Base-by-base conservation (phyloP, 2,797 vertebrate species). In the Lateolabrax maculatus region DNA sequence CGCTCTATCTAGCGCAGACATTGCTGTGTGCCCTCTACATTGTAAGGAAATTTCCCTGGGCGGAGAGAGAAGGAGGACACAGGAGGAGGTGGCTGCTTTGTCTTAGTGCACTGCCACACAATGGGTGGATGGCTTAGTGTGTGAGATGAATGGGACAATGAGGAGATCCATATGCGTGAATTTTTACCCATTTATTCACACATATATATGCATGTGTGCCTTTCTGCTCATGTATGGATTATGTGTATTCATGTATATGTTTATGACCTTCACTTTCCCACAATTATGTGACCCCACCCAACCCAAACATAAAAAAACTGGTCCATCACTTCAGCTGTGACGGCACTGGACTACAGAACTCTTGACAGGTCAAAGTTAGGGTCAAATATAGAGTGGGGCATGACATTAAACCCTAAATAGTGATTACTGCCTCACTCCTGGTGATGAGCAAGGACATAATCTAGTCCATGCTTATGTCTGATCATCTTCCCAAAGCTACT, bases 401-500 rank as follows among this genome's bases (percentile, higher is more conserved):
- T 57, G 43, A 71, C 69, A 85, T 84, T 79, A 79, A 88, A 85
- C 49, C 65, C 58, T 80, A 78, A 86, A 88, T 84, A 84, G 80
- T 86, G 87, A 92, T 91, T 87, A 86, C 77, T 79, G 73, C 73
- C 31, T 73, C 75, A 81, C 83, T 84, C 55, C 49, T 57, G 68
- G 65, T 63, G 79, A 85, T 82, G 83, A 85, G 77, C 15, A 16
- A 31, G 18, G 27, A 62, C 69, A 83, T 87, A 89, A 89, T 92
- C 80, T 77, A 56, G 71, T 64, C 61, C 81, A 84, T 11, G 71
- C 85, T 88, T 88, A 82, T 72, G 70, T 87, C 84, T 79, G 88
- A 90, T 93, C 90, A 90, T 90, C 81, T 80, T 71, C 71, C 77
- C 72, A 89, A 89, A 90, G 79, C 86, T 76, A 82, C 87, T 90